Base-by-base conservation (phyloP, 2,888 invertebrate species). In the Cerastis rubricosa region DNA sequence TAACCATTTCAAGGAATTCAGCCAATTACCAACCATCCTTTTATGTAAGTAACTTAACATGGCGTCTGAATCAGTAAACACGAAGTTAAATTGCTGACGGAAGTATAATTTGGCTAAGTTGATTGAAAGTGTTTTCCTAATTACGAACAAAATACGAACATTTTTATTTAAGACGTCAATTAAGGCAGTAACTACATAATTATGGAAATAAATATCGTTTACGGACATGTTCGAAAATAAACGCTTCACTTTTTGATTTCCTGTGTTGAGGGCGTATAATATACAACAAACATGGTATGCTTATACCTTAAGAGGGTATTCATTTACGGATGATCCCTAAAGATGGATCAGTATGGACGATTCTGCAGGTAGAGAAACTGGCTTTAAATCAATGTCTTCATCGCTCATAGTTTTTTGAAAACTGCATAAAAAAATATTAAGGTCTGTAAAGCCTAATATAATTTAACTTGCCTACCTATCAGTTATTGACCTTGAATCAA, bases 401-500 rank as follows among this genome's bases (percentile, higher is more conserved):
- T 64, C 11, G 9, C 19, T 25, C 35, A 35, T 25, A 51, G 0
- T 45, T 5, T 49, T 29, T 17, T 45, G 6, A 57, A 71, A 57
- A 45, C 0, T 47, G n/a, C 49, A n/a, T 25, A 22, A 11, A 40
- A 57, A 19, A 5, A 49, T 29, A 40, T 54, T 35, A n/a, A 51
- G 11, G 9, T 1, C n/a, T 63, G 17, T 47, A 11, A 29, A 57
- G 49, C 17, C 19, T 12, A 66, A 35, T 64, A 14, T 25, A 19
- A 66, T n/a, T 66, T 25, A 19, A 66, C 29, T 66, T 29, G 6
- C 17, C 22, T 49, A 9, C n/a, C 19, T 19, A 45, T 17, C 59
- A 35, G 22, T 54, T 61, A 29, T 29, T 71, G 9, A 14, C 68
- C 85, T 82, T 80, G 65, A 66, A 69, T 66, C 11, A 64, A 71